phyloP scores from a whole-genome alignment of 2,888 invertebrate genomes.

The Zelleria hepariella region DNA sequence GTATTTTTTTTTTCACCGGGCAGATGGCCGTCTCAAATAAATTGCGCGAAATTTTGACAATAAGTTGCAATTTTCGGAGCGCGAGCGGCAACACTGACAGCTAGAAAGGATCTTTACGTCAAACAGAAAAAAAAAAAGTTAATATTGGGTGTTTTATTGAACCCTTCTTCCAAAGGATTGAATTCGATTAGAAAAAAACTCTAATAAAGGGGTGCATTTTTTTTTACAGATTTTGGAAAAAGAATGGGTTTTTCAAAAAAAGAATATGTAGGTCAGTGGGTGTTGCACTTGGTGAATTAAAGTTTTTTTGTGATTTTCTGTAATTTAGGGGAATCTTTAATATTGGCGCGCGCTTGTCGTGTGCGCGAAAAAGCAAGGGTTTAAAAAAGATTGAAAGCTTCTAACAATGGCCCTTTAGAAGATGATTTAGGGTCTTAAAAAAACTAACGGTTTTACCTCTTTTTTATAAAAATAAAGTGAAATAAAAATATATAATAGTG shows the following conservation, averaged over 20 bases:
- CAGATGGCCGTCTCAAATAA: constrained; percentile 58
- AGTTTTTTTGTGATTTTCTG: constrained; percentile 35
- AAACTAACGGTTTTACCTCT: constrained; percentile 43
- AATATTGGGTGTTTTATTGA: constrained; percentile 56
- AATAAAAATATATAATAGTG: neutral
- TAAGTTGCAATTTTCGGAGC: constrained; percentile 57
- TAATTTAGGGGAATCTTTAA: constrained; percentile 21
- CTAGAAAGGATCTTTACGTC: constrained; percentile 24
- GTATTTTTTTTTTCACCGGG: constrained; percentile 46
- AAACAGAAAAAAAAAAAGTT: constrained; percentile 51
- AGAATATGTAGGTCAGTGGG: constrained; percentile 61
- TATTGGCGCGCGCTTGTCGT: constrained; percentile 59
- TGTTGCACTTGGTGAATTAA: constrained; percentile 46
- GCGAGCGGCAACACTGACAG: constrained; percentile 39
- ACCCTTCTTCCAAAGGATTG: constrained; percentile 70
- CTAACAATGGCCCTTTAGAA: constrained; percentile 57
- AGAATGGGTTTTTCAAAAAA: constrained; percentile 32
- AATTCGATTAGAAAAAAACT: constrained; percentile 62
- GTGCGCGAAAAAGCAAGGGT: constrained; percentile 54
- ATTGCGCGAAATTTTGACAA: constrained; percentile 71
- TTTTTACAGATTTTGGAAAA: constrained; percentile 55
- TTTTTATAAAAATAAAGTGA: constrained; percentile 32
- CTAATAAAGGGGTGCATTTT: constrained; percentile 43
- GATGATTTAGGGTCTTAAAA: constrained; percentile 56
- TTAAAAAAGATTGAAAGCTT: constrained; percentile 32